Conservation (phyloP, 2,888 invertebrate genomes). For the Cylloceria caligata region DNA sequence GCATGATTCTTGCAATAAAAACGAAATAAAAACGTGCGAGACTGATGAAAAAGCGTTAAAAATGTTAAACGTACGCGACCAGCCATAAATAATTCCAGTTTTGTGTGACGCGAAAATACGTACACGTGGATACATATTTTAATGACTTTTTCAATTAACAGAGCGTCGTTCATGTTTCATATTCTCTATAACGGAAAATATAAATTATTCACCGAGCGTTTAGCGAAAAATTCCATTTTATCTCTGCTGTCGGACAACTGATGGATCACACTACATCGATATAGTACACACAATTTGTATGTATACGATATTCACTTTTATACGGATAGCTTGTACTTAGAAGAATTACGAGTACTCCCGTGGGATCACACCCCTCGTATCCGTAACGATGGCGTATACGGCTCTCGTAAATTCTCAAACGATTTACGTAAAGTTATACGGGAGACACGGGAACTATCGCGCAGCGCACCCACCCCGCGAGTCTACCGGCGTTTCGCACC, state of each 20-base stretch:
- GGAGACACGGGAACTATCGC: slow-evolving; percentile 15
- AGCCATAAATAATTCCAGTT: slow-evolving; percentile 60
- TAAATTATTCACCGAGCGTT: slow-evolving; percentile 56
- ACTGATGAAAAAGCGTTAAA: slow-evolving; percentile 25
- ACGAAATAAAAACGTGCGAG: slow-evolving; percentile 20
- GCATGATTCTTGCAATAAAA: slow-evolving; percentile 57
- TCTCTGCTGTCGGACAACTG: background rate
- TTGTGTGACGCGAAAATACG: slow-evolving; percentile 29
- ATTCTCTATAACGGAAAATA: slow-evolving; percentile 53
- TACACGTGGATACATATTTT: slow-evolving; percentile 23
- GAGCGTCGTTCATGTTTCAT: slow-evolving; percentile 26
- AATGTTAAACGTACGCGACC: slow-evolving; percentile 28
- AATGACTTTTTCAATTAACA: slow-evolving; percentile 48
- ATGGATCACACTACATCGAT: slow-evolving; percentile 23
- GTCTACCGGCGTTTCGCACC: slow-evolving; percentile 10
- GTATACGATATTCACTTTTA: slow-evolving; percentile 21
- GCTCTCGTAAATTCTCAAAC: slow-evolving; percentile 36
- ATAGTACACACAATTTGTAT: slow-evolving; percentile 44
- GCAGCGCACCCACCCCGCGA: slow-evolving; percentile 11
- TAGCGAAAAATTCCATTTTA: slow-evolving; percentile 37
- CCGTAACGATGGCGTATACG: background rate
- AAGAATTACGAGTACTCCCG: slow-evolving; percentile 10
- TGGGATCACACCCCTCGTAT: slow-evolving; percentile 20
- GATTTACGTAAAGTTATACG: slow-evolving; percentile 56
- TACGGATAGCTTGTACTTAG: slow-evolving; percentile 15